Base-by-base conservation (phyloP, 2,797 vertebrate species). In the Sebastes cheni region DNA sequence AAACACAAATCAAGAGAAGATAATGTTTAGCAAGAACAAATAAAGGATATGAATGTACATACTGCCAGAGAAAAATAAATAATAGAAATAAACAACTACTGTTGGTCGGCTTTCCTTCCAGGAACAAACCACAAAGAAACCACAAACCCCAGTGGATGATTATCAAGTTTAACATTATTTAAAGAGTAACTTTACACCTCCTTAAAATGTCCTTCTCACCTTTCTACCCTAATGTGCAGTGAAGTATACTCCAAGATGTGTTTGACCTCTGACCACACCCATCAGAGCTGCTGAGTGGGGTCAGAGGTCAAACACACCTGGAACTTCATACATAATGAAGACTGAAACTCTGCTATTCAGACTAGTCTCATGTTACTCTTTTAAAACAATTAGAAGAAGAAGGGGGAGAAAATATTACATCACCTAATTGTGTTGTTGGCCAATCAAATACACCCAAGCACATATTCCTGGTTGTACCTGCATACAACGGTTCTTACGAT, bases 51-150 rank as follows among this genome's bases (percentile, higher is more conserved):
- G 50, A 20, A n/a, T 54, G 4, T 0, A 8, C 2, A 55, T 16
- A 12, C 22, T 27, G 2, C 23, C 4, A 30, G n/a, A n/a, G 0
- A 29, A 52, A 36, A 58, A 30, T 9, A 13, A 50, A 79, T 16
- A 30, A 60, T 22, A 72, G 39, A 12, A 72, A 42, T 22, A 11
- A 42, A 71, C 1, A 65, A 56, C 67, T 25, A 32, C n/a, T 30
- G 27, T 30, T 34, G 9, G 34, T 67, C 2, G 7, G 16, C 55
- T 62, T 72, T 12, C 30, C 55, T 60, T 80, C 27, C 12, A 68
- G 36, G 10, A 58, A 72, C n/a, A 78, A 76, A 67, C 66, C 64
- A 74, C 62, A 70, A 27, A 74, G 9, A 83, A 72, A 67, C 64
- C 65, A 20, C 50, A 72, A 73, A 55, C 54, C 62, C 66, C 30